These are phyloP conservation scores for Lycaena phlaeas DNA, from an alignment of 2,888 invertebrate species.

Conservation along the genomic window DNA sequence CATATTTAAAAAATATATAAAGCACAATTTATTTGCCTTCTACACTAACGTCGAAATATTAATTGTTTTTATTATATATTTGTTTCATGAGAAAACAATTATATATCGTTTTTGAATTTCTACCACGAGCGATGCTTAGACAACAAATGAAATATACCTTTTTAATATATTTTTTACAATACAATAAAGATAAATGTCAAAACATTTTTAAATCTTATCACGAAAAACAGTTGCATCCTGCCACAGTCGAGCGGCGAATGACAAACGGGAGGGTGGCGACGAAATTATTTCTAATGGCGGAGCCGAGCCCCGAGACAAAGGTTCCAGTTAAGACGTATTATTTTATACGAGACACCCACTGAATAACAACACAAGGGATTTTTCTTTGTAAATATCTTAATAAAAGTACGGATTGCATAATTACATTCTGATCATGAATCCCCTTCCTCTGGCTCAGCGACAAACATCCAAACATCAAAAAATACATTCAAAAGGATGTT, in stretches of 20 bases:
- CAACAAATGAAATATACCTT: no score
- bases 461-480: conserved; percentile 17
- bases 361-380: conserved; percentile 55
- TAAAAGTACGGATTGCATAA: conserved; percentile 54
- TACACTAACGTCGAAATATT: no score
- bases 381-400: conserved; percentile 66
- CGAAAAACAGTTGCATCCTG: conserved; percentile 66
- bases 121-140: no score
- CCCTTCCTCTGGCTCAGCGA: conserved; percentile 48
- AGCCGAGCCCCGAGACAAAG: conserved; percentile 56
- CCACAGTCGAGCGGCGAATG: conserved; percentile 56
- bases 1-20: no score
- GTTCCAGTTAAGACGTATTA: conserved; percentile 58
- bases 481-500: conserved; percentile 24
- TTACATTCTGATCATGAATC: conserved; percentile 63
- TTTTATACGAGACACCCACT: conserved; percentile 57
- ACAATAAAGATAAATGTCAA: neutral
- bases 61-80: no score
- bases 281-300: conserved; percentile 48
- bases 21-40: no score
- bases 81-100: no score
- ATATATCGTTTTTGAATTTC: no score
- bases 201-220: conserved; percentile 50
- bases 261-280: conserved; percentile 53
- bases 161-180: neutral